These are phyloP conservation scores for Casuarius casuarius DNA, from an alignment of 2,113 vertebrate species.

Conservation along the genomic window DNA sequence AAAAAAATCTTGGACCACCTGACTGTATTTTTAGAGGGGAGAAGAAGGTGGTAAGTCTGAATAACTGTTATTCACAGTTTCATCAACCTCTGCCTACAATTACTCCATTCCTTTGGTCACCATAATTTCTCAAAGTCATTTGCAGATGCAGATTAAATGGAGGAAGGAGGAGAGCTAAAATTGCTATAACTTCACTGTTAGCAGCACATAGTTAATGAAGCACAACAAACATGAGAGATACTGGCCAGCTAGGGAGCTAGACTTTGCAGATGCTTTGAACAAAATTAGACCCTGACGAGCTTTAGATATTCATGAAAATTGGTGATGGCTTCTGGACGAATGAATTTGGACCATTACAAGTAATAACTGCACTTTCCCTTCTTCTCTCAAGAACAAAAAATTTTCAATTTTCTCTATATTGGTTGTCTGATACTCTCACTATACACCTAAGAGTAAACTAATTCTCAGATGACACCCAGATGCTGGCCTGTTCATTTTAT, in stretches of 20 bases:
- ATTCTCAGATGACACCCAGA: neutral
- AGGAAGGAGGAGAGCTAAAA: neutral
- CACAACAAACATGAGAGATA: neutral
- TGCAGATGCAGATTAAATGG: neutral
- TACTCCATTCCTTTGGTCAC: fast-evolving
- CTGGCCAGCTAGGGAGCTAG: neutral
- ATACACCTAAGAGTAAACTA: neutral
- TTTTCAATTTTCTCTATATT: neutral
- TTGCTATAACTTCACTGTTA: neutral
- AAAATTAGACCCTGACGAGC: neutral
- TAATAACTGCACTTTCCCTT: neutral
- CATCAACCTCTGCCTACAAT: neutral
- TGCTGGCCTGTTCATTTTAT: neutral
- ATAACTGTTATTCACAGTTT: neutral
- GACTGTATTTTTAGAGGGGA: neutral
- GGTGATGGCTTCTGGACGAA: neutral
- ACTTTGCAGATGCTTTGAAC: neutral
- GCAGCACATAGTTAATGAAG: neutral
- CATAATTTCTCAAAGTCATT: neutral
- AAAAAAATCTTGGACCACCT: neutral
- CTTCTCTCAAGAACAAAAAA: neutral
- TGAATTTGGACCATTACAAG: neutral
- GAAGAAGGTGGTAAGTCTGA: neutral
- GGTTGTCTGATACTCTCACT: neutral
- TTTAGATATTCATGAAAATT: neutral